phyloP scores from a whole-genome alignment of 2,888 invertebrate species.

The Eurytoma adleriae region DNA sequence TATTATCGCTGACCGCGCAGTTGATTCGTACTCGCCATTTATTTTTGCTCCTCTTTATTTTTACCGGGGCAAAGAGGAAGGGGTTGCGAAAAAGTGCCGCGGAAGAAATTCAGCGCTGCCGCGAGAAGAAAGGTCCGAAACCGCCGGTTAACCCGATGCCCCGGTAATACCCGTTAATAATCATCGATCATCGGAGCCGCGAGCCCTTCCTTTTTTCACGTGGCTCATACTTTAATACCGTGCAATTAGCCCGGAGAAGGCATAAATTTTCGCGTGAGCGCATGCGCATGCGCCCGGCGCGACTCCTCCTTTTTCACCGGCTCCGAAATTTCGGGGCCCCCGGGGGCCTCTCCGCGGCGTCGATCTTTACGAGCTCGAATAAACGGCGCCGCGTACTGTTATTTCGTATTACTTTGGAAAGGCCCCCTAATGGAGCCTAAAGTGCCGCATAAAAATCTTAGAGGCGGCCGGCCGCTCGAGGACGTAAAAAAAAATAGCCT shows the following conservation, averaged over 20 bases:
- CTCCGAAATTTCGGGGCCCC: constrained; percentile 61
- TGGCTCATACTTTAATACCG: constrained; percentile 35
- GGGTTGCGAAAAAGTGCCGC: no score
- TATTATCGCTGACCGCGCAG: no score
- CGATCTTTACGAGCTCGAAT: constrained; percentile 73
- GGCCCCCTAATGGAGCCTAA: constrained; percentile 68
- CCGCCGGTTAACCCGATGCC: background rate
- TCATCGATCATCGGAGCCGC: constrained; percentile 28
- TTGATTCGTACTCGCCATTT: no score
- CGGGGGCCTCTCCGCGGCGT: constrained; percentile 59
- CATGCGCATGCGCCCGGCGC: constrained; percentile 3
- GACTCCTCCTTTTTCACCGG: background rate
- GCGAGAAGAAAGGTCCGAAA: background rate
- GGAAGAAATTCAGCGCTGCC: background rate
- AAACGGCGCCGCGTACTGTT: constrained; percentile 64
- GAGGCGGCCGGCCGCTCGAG: constrained; percentile 6
- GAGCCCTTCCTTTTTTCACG: constrained; percentile 4
- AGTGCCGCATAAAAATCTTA: constrained; percentile 71
- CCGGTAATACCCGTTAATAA: constrained; percentile 21
- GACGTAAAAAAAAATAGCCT: background rate
- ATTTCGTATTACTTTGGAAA: constrained; percentile 70
- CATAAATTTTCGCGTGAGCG: constrained; percentile 45
- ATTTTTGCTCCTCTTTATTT: no score
- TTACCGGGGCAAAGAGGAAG: no score
- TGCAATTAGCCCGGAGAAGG: constrained; percentile 44